Conservation (phyloP, 1,140 invertebrate genomes). For the Wiebesia pumilae region DNA sequence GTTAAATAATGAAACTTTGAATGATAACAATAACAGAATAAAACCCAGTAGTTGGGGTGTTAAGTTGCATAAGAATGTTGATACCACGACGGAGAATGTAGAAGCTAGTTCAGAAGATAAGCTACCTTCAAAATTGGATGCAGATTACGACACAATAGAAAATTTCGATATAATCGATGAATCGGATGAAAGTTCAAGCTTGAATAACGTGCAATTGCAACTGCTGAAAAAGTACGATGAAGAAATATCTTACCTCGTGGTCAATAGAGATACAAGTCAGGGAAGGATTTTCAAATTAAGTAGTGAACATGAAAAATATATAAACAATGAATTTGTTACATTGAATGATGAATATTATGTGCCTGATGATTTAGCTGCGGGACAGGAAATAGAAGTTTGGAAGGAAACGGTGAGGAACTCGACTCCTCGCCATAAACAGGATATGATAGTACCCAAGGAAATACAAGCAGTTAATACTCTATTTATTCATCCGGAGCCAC, state of each 20-base stretch:
- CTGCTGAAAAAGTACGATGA: not conserved
- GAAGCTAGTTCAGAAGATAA: not conserved
- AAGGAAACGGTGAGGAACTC: constrained; percentile 54
- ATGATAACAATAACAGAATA: too few species aligned
- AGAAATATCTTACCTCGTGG: not conserved
- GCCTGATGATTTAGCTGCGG: constrained; percentile 1
- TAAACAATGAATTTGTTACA: not conserved
- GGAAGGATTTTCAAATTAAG: not conserved
- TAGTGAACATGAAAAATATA: not conserved
- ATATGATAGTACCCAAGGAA: not conserved
- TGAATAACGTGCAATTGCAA: not conserved
- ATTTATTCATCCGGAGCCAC: constrained; percentile 63
- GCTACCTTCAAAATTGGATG: too few species aligned
- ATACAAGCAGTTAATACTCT: constrained; percentile 25
- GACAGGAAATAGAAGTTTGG: constrained; percentile 60
- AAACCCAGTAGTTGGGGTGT: constrained; percentile 59
- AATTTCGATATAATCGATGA: too few species aligned
- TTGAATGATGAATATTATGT: constrained; percentile 55
- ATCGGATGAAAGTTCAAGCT: not conserved
- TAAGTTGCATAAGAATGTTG: constrained; percentile 53
- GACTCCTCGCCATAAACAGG: constrained; percentile 11
- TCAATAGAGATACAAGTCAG: not conserved
- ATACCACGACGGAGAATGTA: not conserved
- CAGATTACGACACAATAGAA: too few species aligned
- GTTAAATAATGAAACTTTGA: too few species aligned